Percentiles rank a stretch among this genome's conserved stretches.
Conservation (phyloP, 2,113 vertebrate genomes). For the Macquaria ambigua region DNA sequence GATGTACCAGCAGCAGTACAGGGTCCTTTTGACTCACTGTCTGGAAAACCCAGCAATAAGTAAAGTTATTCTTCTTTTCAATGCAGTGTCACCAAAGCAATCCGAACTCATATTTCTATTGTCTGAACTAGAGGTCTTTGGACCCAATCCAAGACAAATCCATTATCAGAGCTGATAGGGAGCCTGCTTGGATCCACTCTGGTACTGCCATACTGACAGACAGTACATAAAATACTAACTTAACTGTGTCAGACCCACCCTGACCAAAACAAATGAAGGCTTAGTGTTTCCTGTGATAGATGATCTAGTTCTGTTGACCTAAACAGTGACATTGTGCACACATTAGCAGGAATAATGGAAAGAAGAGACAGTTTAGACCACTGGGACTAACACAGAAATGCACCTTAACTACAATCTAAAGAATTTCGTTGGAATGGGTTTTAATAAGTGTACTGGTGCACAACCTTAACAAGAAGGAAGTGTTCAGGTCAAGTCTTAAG, state of each 20-base stretch:
- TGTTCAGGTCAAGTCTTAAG: neutral
- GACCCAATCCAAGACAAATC: neutral
- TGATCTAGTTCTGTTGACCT: neutral
- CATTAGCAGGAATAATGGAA: neutral
- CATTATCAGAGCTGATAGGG: neutral
- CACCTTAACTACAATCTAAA: neutral
- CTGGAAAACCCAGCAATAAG: constrained; percentile 11
- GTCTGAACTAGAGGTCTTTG: neutral
- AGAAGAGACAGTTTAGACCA: neutral
- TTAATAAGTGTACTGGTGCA: neutral
- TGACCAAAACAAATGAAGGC: neutral
- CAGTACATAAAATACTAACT: neutral
- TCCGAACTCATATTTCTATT: neutral
- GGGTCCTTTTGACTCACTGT: neutral
- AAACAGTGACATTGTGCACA: neutral
- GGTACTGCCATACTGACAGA: neutral
- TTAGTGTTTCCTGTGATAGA: neutral
- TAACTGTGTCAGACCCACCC: neutral
- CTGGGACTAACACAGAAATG: neutral
- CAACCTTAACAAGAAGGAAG: neutral
- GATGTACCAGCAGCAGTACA: neutral
- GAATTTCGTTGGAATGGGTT: neutral
- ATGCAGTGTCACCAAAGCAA: neutral
- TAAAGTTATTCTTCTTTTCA: neutral
- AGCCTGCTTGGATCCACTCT: neutral